Evolutionary conservation across 1,140 invertebrate species (phyloP).

Genomic region (Aradophagus sp.): DNA sequence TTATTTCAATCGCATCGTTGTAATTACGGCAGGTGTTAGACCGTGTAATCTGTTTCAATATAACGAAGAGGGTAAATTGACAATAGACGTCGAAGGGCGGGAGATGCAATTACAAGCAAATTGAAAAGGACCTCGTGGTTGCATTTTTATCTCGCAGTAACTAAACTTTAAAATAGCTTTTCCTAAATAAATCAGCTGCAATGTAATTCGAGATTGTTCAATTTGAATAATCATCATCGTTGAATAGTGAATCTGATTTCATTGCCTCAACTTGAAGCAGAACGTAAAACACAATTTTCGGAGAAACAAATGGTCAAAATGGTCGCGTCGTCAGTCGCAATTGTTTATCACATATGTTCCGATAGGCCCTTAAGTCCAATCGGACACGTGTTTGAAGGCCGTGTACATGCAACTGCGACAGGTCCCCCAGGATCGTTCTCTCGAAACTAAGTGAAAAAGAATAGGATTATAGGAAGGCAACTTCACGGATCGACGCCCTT

Average conservation of each 20-base stretch:
- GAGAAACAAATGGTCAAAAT: conserved; percentile 9
- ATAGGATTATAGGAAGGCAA: conserved; percentile 59
- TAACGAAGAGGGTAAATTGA: conserved; percentile 19
- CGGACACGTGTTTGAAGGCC: conserved; percentile 47
- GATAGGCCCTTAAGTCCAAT: conserved; percentile 49
- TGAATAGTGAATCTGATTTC: too few species aligned
- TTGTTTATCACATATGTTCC: conserved; percentile 57
- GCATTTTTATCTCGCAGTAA: conserved; percentile 1
- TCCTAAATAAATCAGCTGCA: too few species aligned
- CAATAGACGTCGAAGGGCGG: conserved; percentile 30
- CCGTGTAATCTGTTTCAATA: conserved; percentile 30
- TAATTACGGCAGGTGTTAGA: conserved; percentile 44
- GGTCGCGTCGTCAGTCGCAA: conserved; percentile 15
- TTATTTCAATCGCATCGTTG: conserved; percentile 15
- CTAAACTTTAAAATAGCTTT: too few species aligned
- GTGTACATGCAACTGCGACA: conserved; percentile 33
- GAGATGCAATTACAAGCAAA: conserved; percentile 5
- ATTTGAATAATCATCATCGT: too few species aligned
- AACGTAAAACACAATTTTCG: background rate
- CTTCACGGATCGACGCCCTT: conserved; percentile 56
- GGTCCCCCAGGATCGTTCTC: conserved; percentile 52
- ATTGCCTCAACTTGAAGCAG: too few species aligned
- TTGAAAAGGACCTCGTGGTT: conserved; percentile 4
- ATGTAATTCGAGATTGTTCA: too few species aligned
- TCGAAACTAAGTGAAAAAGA: conserved; percentile 59